Evolutionary conservation across 2,888 invertebrate species (phyloP).

Genomic region (Hydriomena furcata): DNA sequence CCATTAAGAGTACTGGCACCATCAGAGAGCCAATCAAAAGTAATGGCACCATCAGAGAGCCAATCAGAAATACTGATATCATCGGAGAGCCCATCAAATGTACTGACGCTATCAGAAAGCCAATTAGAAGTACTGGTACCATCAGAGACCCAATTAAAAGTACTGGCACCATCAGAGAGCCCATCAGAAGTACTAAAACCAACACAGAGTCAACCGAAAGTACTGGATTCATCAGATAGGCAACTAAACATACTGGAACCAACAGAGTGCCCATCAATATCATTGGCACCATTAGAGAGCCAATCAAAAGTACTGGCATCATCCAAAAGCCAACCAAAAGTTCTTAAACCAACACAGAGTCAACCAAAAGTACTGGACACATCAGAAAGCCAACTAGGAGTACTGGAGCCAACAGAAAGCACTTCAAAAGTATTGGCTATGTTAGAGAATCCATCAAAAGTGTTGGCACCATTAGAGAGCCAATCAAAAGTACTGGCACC

Average conservation of each 20-base stretch:
- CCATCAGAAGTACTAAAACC: background rate
- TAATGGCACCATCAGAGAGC: background rate
- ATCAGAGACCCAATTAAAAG: background rate
- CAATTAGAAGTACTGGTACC: background rate
- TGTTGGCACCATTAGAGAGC: background rate
- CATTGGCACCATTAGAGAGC: background rate
- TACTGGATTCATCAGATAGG: background rate
- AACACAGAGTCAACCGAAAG: background rate
- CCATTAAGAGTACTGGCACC: background rate
- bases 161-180: background rate
- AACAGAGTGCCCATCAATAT: background rate
- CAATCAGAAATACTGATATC: background rate
- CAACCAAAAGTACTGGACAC: background rate
- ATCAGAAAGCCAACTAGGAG: background rate
- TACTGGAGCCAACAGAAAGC: background rate
- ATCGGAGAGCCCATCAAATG: background rate
- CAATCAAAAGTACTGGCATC: background rate
- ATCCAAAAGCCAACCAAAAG: background rate
- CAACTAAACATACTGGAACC: background rate
- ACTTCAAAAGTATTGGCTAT: background rate
- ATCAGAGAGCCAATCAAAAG: background rate
- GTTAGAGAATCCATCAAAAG: background rate
- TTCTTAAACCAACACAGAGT: background rate
- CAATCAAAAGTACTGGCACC: background rate
- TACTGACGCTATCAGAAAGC: background rate